Conservation (phyloP, 2,797 vertebrate genomes). For the Sebastes alutus region DNA sequence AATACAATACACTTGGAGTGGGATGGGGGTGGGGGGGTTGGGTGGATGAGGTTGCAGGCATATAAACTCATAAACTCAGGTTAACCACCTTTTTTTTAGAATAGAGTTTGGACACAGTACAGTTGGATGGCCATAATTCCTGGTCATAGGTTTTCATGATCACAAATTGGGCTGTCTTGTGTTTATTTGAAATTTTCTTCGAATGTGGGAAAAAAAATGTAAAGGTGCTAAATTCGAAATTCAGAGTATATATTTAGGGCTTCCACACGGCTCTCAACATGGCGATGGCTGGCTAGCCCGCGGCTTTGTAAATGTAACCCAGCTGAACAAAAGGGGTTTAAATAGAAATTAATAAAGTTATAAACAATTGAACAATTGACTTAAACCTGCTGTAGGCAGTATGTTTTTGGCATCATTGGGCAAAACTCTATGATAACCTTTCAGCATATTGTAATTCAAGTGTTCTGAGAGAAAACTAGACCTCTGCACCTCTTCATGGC, state of each 20-base stretch:
- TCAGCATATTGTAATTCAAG: too few species aligned
- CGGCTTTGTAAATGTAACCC: too few species aligned
- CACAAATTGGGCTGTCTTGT: background rate
- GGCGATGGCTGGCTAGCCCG: too few species aligned
- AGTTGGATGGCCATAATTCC: background rate
- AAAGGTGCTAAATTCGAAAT: background rate
- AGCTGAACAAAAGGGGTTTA: too few species aligned
- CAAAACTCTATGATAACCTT: too few species aligned
- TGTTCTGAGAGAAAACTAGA: too few species aligned
- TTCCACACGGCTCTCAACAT: too few species aligned
- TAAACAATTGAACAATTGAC: too few species aligned
- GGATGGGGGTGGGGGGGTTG: background rate
- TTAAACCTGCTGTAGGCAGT: too few species aligned
- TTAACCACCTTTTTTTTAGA: background rate
- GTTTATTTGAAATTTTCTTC: background rate
- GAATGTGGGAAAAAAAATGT: background rate
- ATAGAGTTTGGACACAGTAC: background rate
- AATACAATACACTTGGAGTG: slow-evolving; percentile 2
- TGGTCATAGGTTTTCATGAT: background rate
- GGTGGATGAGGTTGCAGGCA: background rate
- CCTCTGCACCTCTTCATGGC: too few species aligned
- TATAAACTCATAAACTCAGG: background rate
- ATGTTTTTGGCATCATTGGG: too few species aligned
- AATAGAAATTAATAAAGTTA: too few species aligned
- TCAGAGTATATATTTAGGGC: background rate